Base-by-base conservation (phyloP, 2,797 vertebrate species). In the Euthynnus affinis region DNA sequence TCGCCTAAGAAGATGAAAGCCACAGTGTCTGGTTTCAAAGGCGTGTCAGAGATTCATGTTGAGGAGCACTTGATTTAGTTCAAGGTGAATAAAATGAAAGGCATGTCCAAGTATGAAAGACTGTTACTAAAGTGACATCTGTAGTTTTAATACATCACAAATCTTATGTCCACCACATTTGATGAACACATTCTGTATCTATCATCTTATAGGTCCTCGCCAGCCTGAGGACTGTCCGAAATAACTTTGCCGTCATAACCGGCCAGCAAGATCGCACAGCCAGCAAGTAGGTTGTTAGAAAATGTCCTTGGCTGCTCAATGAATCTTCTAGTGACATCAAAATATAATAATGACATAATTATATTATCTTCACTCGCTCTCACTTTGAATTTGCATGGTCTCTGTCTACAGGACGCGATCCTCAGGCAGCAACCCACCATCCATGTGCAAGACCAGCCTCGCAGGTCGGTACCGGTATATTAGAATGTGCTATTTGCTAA, bases 141-240 rank as follows among this genome's bases (percentile, higher is more conserved):
- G 48, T 53, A 9, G 29, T 58, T 68, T 63, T 22, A 40, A 32
- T 27, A 23, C 9, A 42, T 59, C 22, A 53, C 17, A 58, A 46
- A 66, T 53, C 20, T 61, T 25, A 17, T 27, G 29, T 46, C 27
- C 0, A 12, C 60, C 40, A 67, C 37, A 49, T 52, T 22, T 63
- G 20, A 59, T 74, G 22, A 48, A 71, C 27, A 58, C 57, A 68
- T 55, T 81, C 9, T 62, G 42, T 65, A 29, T 68, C 34, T 7
- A 73, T 60, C 22, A 0, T 77, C 56, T 71, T 55, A 0, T 74
- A 98, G 98, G 96, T 98, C 64, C 94, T 99, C 29, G 97, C 98
- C 94, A 98, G 97, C 80, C 95, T 98, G 78, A 93, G 95, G 88
- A 98, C 97, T 0, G 95, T 98, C 64, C 94, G 97, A 51, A 94